Percentiles rank a stretch among this genome's conserved stretches.
Conservation (phyloP, 2,113 vertebrate species). For the Calyptomena viridis region DNA sequence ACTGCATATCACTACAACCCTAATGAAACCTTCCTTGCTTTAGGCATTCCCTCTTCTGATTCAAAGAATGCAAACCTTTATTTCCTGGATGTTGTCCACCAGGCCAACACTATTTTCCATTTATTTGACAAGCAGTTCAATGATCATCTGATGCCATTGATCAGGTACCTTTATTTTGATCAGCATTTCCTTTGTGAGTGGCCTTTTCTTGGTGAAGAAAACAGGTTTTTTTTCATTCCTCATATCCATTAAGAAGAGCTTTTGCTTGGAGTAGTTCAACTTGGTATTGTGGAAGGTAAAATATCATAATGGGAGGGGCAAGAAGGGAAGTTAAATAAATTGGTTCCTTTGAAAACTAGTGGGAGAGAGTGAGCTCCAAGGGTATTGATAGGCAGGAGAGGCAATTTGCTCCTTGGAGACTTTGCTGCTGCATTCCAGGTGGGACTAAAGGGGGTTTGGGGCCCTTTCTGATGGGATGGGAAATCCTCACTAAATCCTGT, state of each 20-base stretch:
- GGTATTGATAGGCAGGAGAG: not conserved
- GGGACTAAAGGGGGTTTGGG: not conserved
- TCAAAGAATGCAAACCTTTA: conserved; percentile 96
- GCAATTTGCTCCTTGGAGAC: not conserved
- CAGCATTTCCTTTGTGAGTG: not conserved
- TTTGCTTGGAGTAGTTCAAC: not conserved
- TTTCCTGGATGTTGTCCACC: conserved; percentile 98
- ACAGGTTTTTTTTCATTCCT: not conserved
- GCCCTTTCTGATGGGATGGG: not conserved
- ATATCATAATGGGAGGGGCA: not conserved
- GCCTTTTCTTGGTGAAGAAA: not conserved
- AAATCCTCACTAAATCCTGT: not conserved
- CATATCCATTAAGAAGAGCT: not conserved
- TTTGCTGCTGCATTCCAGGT: not conserved
- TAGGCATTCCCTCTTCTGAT: conserved; percentile 96
- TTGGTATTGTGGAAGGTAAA: not conserved
- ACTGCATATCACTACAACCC: not conserved
- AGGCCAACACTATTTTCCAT: conserved; percentile 98
- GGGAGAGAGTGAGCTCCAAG: not conserved
- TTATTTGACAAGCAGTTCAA: conserved; percentile 99
- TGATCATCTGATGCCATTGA: conserved; percentile 98
- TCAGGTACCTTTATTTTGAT: conserved; percentile 83
- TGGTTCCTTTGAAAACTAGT: not conserved
- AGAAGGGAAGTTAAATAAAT: not conserved
- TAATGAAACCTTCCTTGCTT: conserved; percentile 43